phyloP scores from a whole-genome alignment of 64 coral and sea anemone species.

The Montipora capricornis region DNA sequence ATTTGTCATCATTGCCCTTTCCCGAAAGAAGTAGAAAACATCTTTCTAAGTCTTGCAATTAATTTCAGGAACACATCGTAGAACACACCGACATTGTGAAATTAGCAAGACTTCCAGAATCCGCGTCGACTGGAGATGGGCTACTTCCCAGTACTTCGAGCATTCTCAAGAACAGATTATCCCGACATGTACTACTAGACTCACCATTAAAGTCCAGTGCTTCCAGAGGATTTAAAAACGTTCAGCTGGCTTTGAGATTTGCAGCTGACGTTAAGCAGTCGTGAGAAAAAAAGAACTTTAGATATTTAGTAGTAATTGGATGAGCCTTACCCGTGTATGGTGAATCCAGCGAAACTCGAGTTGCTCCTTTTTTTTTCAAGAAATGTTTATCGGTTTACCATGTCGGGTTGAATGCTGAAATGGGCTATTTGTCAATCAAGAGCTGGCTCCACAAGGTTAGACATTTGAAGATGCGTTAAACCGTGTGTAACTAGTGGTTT shows the following conservation, averaged over 20 bases:
- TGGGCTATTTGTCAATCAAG: no score
- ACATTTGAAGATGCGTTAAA: no score
- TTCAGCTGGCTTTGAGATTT: slow-evolving; percentile 70
- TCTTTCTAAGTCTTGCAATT: neutral
- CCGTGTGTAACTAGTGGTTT: no score
- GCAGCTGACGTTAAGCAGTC: slow-evolving; percentile 83
- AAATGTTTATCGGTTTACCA: no score
- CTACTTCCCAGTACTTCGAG: slow-evolving; percentile 30
- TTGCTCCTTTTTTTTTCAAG: no score
- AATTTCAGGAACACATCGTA: slow-evolving; percentile 63
- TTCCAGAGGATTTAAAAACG: slow-evolving; percentile 65
- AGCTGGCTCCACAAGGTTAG: no score
- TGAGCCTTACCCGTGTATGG: no score
- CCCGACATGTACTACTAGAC: slow-evolving; percentile 36
- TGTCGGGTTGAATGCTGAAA: no score
- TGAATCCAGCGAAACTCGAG: no score
- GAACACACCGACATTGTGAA: slow-evolving; percentile 80
- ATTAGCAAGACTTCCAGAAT: slow-evolving; percentile 75
- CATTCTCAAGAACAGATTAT: slow-evolving; percentile 85
- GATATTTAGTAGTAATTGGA: neutral
- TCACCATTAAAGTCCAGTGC: slow-evolving; percentile 49
- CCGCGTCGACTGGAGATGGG: slow-evolving; percentile 29
- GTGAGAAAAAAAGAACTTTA: neutral
- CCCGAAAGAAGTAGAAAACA: neutral
- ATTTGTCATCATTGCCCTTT: no score